Conservation (phyloP, 2,888 invertebrate genomes). For the Epirrita christyi region DNA sequence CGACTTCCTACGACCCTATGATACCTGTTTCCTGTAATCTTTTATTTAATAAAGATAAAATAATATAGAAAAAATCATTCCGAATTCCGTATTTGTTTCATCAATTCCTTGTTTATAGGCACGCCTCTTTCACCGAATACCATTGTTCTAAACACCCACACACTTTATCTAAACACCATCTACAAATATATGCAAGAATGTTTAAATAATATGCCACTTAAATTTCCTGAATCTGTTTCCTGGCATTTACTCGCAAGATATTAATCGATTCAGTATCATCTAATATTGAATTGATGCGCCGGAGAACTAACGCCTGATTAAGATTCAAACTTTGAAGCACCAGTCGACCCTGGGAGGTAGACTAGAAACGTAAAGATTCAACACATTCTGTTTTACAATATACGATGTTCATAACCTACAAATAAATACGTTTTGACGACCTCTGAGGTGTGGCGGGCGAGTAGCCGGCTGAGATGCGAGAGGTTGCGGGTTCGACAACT, state of each 20-base stretch:
- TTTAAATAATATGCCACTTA: slow-evolving; percentile 20
- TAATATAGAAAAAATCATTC: no score
- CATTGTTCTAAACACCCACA: slow-evolving; percentile 1
- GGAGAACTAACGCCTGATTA: slow-evolving; percentile 45
- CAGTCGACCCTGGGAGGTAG: slow-evolving; percentile 56
- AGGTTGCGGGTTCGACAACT: no score
- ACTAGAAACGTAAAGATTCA: slow-evolving; percentile 36
- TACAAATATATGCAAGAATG: slow-evolving; percentile 41
- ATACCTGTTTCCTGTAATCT: no score
- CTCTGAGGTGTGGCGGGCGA: no score
- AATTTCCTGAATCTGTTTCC: slow-evolving; percentile 45
- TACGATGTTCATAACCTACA: no score
- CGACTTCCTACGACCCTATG: no score
- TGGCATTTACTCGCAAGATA: slow-evolving; percentile 23
- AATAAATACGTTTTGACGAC: no score
- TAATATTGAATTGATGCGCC: slow-evolving; percentile 50
- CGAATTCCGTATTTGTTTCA: no score
- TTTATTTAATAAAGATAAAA: no score
- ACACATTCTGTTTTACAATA: background rate
- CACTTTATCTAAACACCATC: slow-evolving; percentile 1
- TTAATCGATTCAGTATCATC: slow-evolving; percentile 18
- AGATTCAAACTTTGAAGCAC: slow-evolving; percentile 55
- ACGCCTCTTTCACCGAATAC: no score
- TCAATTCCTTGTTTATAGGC: no score
- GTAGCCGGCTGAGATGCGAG: no score